Percentiles rank a stretch among this genome's conserved stretches.
phyloP scores from a whole-genome alignment of 1,140 invertebrate species.

The Drosophila virilis region DNA sequence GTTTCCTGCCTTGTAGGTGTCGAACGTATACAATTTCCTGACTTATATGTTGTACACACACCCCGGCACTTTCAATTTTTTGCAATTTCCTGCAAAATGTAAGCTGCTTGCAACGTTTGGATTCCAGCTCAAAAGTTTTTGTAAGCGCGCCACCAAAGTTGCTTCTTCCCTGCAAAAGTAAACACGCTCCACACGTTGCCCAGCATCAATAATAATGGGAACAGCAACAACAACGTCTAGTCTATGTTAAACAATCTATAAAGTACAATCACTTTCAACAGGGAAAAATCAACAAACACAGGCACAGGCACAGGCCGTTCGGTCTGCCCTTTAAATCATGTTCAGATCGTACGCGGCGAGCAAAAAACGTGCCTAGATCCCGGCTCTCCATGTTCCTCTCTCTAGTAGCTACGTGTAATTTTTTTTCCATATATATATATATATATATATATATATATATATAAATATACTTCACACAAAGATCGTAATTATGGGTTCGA shows the following conservation, averaged over 20 bases:
- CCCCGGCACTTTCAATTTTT: constrained; percentile 30
- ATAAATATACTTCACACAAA: constrained; percentile 43
- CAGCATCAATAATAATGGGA: constrained; percentile 22
- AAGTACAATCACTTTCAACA: constrained; percentile 71
- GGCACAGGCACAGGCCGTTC: constrained; percentile 3
- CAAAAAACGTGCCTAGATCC: constrained; percentile 61
- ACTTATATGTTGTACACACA: constrained; percentile 18
- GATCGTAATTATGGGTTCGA: constrained; percentile 70
- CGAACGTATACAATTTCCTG: constrained; percentile 11
- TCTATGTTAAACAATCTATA: constrained; percentile 63
- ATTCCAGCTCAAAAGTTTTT: constrained; percentile 1
- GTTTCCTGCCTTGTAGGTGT: no score
- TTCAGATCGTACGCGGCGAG: constrained; percentile 24
- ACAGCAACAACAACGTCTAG: constrained; percentile 22
- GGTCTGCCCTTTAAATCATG: constrained; percentile 75
- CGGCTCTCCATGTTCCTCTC: constrained; percentile 17
- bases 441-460: constrained; percentile 31
- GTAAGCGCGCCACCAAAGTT: constrained; percentile 11
- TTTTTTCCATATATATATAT: constrained; percentile 30
- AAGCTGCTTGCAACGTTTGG: neutral
- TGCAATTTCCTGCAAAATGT: neutral
- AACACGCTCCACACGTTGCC: constrained; percentile 42
- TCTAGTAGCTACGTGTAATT: constrained; percentile 22
- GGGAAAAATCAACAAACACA: constrained; percentile 49
- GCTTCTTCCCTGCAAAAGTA: constrained; percentile 39